phyloP scores from a whole-genome alignment of 2,113 vertebrate genomes.

The Pseudorasbora parva region DNA sequence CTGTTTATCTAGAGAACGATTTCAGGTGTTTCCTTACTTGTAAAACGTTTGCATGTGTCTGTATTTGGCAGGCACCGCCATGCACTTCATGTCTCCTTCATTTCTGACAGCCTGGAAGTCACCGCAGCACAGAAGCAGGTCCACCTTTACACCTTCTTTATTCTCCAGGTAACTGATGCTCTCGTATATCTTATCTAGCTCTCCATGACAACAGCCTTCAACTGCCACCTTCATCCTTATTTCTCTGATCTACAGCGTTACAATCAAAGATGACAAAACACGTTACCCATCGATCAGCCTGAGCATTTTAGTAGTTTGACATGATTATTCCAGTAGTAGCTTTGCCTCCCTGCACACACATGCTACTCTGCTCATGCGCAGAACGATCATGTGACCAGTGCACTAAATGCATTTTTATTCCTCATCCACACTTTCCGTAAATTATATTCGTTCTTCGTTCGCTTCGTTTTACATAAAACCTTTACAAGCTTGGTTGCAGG shows the following conservation, averaged over 20 bases:
- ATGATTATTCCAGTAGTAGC: neutral
- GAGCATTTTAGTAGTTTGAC: neutral
- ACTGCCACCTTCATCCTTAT: conserved; percentile 91
- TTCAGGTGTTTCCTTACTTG: conserved; percentile 76
- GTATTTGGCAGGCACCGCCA: conserved; percentile 93
- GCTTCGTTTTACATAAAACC: neutral
- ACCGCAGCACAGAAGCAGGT: conserved; percentile 89
- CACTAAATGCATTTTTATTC: neutral
- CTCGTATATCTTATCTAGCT: conserved; percentile 95
- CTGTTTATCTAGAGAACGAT: neutral
- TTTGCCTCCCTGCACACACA: neutral
- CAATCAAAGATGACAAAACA: neutral
- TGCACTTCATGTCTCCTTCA: conserved; percentile 92
- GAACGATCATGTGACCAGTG: neutral
- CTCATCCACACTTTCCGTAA: conserved; percentile 23
- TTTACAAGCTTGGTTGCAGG: too few relatives aligned
- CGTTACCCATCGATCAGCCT: neutral
- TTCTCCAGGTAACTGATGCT: conserved; percentile 85
- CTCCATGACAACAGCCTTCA: conserved; percentile 94
- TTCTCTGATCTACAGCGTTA: neutral
- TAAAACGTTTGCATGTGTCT: conserved; percentile 95
- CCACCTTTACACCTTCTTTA: conserved; percentile 81
- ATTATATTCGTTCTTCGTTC: neutral
- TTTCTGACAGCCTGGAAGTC: conserved; percentile 97
- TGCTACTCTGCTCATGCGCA: conserved; percentile 9